Percentiles rank a stretch among this genome's conserved stretches.
Evolutionary conservation across 2,113 vertebrate species (phyloP).

Genomic region (Ariopsis seemanni): DNA sequence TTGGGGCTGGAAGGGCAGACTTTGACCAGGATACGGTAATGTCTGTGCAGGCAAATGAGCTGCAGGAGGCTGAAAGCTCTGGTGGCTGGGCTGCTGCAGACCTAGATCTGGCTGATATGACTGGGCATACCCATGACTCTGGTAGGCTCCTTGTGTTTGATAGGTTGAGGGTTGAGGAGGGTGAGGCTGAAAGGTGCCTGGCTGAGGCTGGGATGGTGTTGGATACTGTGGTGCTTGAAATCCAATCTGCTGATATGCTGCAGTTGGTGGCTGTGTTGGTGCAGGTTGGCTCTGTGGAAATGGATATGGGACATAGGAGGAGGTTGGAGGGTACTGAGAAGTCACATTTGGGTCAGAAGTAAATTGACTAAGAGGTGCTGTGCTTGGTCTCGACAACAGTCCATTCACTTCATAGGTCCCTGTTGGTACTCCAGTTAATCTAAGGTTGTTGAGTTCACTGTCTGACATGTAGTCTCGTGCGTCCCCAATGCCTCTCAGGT

Average conservation of each 20-base stretch:
- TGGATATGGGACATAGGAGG: constrained; percentile 81
- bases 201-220: constrained; percentile 77
- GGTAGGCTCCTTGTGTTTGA: constrained; percentile 78
- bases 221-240: constrained; percentile 86
- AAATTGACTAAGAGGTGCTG: constrained; percentile 80
- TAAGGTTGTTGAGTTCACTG: constrained; percentile 92
- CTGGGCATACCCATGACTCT: constrained; percentile 74
- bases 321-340: constrained; percentile 74
- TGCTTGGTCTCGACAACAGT: constrained; percentile 75
- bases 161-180: constrained; percentile 80
- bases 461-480: constrained; percentile 94
- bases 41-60: constrained; percentile 79
- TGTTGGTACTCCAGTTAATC: constrained; percentile 74
- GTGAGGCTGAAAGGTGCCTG: constrained; percentile 82
- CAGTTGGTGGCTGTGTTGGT: constrained; percentile 69
- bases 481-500: constrained; percentile 85
- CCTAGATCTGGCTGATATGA: constrained; percentile 82
- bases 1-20: constrained; percentile 76
- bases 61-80: constrained; percentile 78
- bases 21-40: constrained; percentile 76
- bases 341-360: constrained; percentile 75
- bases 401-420: constrained; percentile 75
- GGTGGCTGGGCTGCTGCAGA: constrained; percentile 76
- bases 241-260: constrained; percentile 82
- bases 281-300: constrained; percentile 76